Conservation (phyloP, 2,888 invertebrate genomes). For the Cheilosia vulpina region DNA sequence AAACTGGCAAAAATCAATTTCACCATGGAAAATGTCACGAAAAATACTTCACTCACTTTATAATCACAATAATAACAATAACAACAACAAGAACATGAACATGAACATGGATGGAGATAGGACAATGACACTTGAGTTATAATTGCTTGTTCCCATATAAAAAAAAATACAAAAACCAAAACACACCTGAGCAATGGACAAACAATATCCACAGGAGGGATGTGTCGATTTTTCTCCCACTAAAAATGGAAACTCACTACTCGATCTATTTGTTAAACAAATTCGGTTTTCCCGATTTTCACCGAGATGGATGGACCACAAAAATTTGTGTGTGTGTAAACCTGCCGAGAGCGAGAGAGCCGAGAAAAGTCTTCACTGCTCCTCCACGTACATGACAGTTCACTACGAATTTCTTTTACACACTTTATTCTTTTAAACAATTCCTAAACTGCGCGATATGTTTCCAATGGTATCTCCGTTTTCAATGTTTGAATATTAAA, state of each 20-base stretch:
- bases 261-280: background rate
- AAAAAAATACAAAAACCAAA: background rate
- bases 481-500: background rate
- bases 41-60: conserved; percentile 32
- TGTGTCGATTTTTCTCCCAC: conserved; percentile 5
- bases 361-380: conserved; percentile 43
- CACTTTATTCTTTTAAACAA: background rate
- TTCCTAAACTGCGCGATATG: conserved; percentile 44
- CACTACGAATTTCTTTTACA: conserved; percentile 22
- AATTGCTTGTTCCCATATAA: conserved; percentile 53
- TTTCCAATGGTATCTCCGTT: conserved; percentile 9
- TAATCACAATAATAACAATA: conserved; percentile 48
- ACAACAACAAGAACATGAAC: conserved; percentile 43
- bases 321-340: background rate
- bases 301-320: conserved; percentile 56
- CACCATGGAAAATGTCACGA: conserved; percentile 61
- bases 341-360: conserved; percentile 10
- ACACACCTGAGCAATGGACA: background rate
- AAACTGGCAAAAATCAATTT: conserved; percentile 74
- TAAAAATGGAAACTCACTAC: background rate
- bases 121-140: conserved; percentile 71
- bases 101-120: conserved; percentile 54
- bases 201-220: conserved; percentile 18
- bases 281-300: conserved; percentile 39
- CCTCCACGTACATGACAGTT: conserved; percentile 9